Evolutionary conservation across 1,140 invertebrate genomes (phyloP).

Genomic region (Plutomurus gul): DNA sequence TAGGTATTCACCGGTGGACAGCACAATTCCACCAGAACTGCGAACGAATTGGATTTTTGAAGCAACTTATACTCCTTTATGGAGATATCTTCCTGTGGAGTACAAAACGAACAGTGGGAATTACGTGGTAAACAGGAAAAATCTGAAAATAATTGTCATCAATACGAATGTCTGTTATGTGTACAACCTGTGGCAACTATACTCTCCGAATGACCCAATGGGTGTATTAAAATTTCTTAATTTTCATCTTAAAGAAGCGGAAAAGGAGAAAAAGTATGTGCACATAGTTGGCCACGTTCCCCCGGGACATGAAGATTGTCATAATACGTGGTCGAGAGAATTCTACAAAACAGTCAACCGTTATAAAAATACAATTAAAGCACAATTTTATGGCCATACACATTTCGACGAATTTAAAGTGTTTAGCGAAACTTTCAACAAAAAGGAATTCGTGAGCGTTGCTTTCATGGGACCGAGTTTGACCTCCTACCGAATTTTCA

Average conservation of each 20-base stretch:
- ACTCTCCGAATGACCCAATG: slow-evolving; percentile 62
- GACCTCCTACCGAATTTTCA: slow-evolving; percentile 57
- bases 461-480: slow-evolving; percentile 60
- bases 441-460: slow-evolving; percentile 56
- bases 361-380: slow-evolving; percentile 41
- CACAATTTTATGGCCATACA: slow-evolving; percentile 59
- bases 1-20: slow-evolving; percentile 39
- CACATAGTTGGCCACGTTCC: slow-evolving; percentile 53
- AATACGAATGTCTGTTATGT: slow-evolving; percentile 56
- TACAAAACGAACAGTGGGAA: slow-evolving; percentile 60
- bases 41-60: slow-evolving; percentile 58
- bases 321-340: slow-evolving; percentile 42
- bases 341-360: slow-evolving; percentile 48
- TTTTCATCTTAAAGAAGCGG: neutral
- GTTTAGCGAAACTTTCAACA: slow-evolving; percentile 52
- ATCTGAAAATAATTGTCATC: slow-evolving; percentile 63
- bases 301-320: slow-evolving; percentile 47
- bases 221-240: neutral
- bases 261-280: slow-evolving; percentile 34
- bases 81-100: slow-evolving; percentile 58
- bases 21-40: slow-evolving; percentile 33
- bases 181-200: slow-evolving; percentile 62
- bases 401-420: slow-evolving; percentile 60
- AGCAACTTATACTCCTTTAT: slow-evolving; percentile 57
- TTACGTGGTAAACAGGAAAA: slow-evolving; percentile 60